phyloP scores from a whole-genome alignment of 1,140 invertebrate species.

The Phymorhynchus buccinoides region DNA sequence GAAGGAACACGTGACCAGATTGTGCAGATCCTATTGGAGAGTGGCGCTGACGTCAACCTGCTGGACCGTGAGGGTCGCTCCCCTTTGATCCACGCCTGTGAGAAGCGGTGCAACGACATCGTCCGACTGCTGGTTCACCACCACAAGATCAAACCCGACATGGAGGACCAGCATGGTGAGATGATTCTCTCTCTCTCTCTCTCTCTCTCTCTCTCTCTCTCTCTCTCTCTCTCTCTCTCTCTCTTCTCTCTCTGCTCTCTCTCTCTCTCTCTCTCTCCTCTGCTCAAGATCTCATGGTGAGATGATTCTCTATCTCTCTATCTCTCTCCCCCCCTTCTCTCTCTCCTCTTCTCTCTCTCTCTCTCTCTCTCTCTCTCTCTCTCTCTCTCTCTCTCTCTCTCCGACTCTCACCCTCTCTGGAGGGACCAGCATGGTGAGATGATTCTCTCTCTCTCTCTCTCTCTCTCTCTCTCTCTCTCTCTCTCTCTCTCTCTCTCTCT shows the following conservation, averaged over 20 bases:
- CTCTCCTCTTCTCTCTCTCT: not conserved
- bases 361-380: constrained; percentile 4
- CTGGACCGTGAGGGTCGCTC: constrained; percentile 60
- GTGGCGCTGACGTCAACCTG: constrained; percentile 64
- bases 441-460: not conserved
- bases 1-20: constrained; percentile 60
- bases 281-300: not conserved
- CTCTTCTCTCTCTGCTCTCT: not conserved
- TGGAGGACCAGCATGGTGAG: constrained; percentile 62
- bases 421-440: too few species aligned
- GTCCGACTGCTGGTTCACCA: constrained; percentile 64
- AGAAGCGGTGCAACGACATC: constrained; percentile 67
- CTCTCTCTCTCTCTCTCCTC: constrained; percentile 13
- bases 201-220: constrained; percentile 6
- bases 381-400: not conserved
- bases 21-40: constrained; percentile 56
- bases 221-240: constrained; percentile 9
- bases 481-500: not conserved
- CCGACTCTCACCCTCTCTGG: not conserved
- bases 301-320: too few species aligned
- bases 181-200: not conserved
- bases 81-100: constrained; percentile 65
- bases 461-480: constrained; percentile 13
- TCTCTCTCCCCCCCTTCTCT: constrained; percentile 1
- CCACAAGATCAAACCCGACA: constrained; percentile 64